Evolutionary conservation across 2,888 invertebrate species (phyloP).

Genomic region (Apamea epomidion): DNA sequence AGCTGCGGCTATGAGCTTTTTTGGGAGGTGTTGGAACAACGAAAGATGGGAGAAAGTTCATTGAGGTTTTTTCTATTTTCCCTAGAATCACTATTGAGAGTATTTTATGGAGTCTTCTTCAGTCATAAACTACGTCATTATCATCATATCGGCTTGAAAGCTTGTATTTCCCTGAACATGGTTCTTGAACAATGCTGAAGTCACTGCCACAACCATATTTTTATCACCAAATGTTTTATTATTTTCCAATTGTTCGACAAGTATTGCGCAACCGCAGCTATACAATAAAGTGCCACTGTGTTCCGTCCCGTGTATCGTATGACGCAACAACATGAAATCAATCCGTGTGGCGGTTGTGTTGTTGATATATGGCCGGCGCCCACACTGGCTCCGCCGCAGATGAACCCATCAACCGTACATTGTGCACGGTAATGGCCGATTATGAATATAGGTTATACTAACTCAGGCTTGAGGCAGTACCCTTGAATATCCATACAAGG

Average conservation of each 20-base stretch:
- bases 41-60: background rate
- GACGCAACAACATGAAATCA: conserved; percentile 72
- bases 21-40: background rate
- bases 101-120: background rate
- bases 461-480: conserved; percentile 57
- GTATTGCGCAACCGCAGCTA: conserved; percentile 47
- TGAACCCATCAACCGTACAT: conserved; percentile 69
- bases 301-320: conserved; percentile 67
- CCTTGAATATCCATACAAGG: conserved; percentile 30
- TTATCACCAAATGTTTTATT: conserved; percentile 38
- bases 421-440: conserved; percentile 73
- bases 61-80: background rate
- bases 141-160: background rate
- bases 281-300: conserved; percentile 69
- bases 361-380: conserved; percentile 80
- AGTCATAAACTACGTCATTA: background rate
- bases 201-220: conserved; percentile 10
- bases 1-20: background rate
- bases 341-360: conserved; percentile 59
- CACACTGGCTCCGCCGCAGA: conserved; percentile 71
- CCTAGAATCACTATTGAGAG: background rate
- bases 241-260: conserved; percentile 31
- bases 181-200: conserved; percentile 15
- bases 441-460: conserved; percentile 74
- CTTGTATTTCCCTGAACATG: conserved; percentile 5